Evolutionary conservation across 1,140 invertebrate genomes (phyloP).

Genomic region (Pseudomyrmex pallidus): DNA sequence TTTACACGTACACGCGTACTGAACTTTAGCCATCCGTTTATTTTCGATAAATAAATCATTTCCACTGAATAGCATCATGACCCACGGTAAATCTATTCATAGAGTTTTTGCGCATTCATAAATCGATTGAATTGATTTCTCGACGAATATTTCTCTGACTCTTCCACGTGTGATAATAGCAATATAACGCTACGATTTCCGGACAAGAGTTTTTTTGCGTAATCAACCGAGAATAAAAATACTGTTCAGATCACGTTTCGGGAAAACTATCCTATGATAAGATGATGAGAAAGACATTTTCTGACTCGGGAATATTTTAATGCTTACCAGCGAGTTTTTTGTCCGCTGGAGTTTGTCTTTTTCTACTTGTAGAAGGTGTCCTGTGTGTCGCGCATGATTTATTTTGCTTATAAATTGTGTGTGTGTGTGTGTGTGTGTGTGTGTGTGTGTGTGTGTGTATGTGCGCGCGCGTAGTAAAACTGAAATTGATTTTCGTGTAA

Average conservation of each 20-base stretch:
- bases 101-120: neutral
- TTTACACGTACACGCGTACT: neutral
- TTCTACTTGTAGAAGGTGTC: neutral
- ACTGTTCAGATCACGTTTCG: constrained; percentile 35
- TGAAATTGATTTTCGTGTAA: neutral
- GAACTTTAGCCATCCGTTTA: neutral
- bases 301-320: constrained; percentile 59
- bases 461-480: neutral
- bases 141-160: constrained; percentile 12
- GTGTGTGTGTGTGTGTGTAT: neutral
- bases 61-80: neutral
- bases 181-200: constrained; percentile 38
- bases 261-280: neutral
- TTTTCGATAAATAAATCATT: constrained; percentile 5
- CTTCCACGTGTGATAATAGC: constrained; percentile 18
- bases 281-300: constrained; percentile 35
- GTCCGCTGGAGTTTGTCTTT: constrained; percentile 18
- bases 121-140: constrained; percentile 11
- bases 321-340: constrained; percentile 32
- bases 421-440: no score
- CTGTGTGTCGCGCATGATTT: neutral
- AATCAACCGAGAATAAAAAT: constrained; percentile 50
- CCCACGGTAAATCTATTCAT: neutral
- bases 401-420: neutral
- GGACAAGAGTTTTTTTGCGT: neutral